These are phyloP conservation scores for Megaustenia siamemsis DNA, from an alignment of 2,888 invertebrate genomes.

Conservation along the genomic window DNA sequence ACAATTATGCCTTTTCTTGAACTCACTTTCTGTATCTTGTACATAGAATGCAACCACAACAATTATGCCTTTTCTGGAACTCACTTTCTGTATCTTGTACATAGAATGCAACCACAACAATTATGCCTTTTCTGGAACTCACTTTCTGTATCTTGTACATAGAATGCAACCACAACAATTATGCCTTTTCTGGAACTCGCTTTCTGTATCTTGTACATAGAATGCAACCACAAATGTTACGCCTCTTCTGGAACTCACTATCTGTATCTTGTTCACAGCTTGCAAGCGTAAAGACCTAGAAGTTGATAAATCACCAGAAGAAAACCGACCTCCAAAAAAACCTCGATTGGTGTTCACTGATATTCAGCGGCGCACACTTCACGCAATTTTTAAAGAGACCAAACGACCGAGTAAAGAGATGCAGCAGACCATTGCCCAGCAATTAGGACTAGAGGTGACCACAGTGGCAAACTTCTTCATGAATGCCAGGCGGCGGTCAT, in stretches of 20 bases:
- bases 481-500: constrained; percentile 95
- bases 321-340: constrained; percentile 92
- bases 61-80: no score
- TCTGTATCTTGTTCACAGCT: constrained; percentile 83
- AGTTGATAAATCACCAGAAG: constrained; percentile 71
- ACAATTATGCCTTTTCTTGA: no score
- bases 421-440: constrained; percentile 99
- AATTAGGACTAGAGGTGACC: constrained; percentile 96
- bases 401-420: constrained; percentile 99
- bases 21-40: no score
- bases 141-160: no score
- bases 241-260: not conserved
- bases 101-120: no score
- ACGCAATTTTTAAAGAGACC: constrained; percentile 99
- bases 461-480: constrained; percentile 99
- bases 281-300: constrained; percentile 84
- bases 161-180: no score
- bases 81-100: no score
- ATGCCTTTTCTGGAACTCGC: no score
- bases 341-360: constrained; percentile 99
- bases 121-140: no score
- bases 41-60: no score
- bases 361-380: constrained; percentile 99
- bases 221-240: no score
- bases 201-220: no score